phyloP scores from a whole-genome alignment of 1,140 invertebrate genomes.

The Metopolophium dirhodum region DNA sequence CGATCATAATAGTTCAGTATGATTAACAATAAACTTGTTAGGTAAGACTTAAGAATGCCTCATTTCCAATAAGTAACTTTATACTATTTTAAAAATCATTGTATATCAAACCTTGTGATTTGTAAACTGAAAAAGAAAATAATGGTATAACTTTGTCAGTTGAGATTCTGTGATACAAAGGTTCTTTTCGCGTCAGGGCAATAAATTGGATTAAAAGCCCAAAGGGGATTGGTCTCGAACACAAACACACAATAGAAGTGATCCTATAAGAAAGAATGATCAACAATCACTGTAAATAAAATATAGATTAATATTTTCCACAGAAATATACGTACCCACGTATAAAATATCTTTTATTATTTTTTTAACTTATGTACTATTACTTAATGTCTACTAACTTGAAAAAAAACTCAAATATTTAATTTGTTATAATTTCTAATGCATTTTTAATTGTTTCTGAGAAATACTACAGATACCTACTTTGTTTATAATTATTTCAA shows the following conservation, averaged over 20 bases:
- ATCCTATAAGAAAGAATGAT: neutral
- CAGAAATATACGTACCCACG: neutral
- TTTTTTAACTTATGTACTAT: neutral
- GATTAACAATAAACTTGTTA: neutral
- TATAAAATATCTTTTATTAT: neutral
- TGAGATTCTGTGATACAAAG: neutral
- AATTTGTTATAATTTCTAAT: neutral
- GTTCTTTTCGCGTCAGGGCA: neutral
- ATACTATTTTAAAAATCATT: neutral
- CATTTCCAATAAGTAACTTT: neutral
- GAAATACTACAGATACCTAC: neutral
- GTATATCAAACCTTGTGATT: neutral
- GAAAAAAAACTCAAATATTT: neutral
- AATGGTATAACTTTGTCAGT: neutral
- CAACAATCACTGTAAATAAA: neutral
- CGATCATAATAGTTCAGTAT: neutral
- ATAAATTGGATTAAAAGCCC: slow-evolving; percentile 2
- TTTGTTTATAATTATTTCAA: neutral
- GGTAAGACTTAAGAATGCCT: neutral
- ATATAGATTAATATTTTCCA: neutral
- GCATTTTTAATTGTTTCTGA: neutral
- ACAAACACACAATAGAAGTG: slow-evolving; percentile 21
- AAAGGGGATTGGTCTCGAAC: neutral
- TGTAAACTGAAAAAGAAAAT: neutral
- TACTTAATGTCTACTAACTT: neutral